Evolutionary conservation across 2,113 vertebrate species (phyloP).

Genomic region (Glaucidium brasilianum): DNA sequence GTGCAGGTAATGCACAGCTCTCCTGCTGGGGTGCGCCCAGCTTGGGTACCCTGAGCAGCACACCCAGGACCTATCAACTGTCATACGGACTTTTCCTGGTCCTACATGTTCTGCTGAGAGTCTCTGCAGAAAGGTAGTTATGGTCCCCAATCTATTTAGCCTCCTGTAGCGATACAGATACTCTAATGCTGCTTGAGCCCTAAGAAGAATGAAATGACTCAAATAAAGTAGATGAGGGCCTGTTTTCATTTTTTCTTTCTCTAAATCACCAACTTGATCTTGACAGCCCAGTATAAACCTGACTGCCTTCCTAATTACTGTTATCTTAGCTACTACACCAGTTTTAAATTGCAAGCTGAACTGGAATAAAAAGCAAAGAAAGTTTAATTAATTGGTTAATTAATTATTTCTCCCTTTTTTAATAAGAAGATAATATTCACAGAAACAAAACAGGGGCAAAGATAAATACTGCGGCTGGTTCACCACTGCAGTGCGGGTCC

Average conservation of each 20-base stretch:
- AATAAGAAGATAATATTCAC: constrained; percentile 30
- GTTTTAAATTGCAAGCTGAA: constrained; percentile 32
- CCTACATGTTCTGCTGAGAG: neutral
- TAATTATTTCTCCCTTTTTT: constrained; percentile 5
- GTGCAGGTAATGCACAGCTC: neutral
- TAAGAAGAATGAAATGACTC: neutral
- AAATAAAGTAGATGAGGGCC: neutral
- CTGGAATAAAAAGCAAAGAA: constrained; percentile 20
- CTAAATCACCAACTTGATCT: neutral
- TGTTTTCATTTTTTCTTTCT: neutral
- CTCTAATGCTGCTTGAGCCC: neutral
- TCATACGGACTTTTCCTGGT: neutral
- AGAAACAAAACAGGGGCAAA: neutral
- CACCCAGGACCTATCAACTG: accelerated
- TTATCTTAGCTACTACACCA: constrained; percentile 26
- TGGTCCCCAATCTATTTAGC: neutral
- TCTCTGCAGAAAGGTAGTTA: neutral
- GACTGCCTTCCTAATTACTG: constrained; percentile 35
- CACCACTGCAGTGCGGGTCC: neutral
- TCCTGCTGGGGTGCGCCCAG: neutral
- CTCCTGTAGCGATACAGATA: neutral
- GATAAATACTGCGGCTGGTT: neutral
- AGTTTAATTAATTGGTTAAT: constrained; percentile 56
- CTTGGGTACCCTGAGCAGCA: neutral
- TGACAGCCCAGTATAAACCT: neutral